Percentiles rank a stretch among this genome's conserved stretches.
Evolutionary conservation across 37 sponge, comb jelly and placozoan genomes (phyloP).

Genomic region (Haliclona indistincta): DNA sequence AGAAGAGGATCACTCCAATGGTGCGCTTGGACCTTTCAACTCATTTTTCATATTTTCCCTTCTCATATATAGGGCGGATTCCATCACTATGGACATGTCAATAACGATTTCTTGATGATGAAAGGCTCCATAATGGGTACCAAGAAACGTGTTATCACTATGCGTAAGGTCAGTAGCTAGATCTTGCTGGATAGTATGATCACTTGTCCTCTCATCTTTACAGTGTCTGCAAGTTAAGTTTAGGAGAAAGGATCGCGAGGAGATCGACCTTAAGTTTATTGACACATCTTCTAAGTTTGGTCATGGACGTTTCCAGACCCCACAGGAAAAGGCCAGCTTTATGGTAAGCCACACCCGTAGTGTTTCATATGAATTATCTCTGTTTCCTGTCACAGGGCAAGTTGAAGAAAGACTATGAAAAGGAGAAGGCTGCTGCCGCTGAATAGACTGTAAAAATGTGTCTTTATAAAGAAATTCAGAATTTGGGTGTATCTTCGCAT

Average conservation of each 20-base stretch:
- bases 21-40: conserved; percentile 32
- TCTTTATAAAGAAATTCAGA: too few relatives aligned
- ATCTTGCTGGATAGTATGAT: conserved; percentile 57
- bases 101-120: conserved; percentile 96
- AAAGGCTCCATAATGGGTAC: conserved; percentile 97
- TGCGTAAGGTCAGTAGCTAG: conserved; percentile 80
- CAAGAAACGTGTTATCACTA: conserved; percentile 94
- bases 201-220: conserved; percentile 38
- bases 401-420: conserved; percentile 84
- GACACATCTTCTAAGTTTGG: conserved; percentile 99
- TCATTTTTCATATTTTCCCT: neutral
- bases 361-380: neutral
- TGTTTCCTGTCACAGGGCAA: conserved; percentile 65
- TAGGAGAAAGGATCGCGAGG: conserved; percentile 83
- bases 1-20: conserved; percentile 96
- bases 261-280: conserved; percentile 94
- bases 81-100: conserved; percentile 97
- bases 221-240: conserved; percentile 84
- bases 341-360: conserved; percentile 51
- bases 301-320: conserved; percentile 99
- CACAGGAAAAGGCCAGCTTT: conserved; percentile 87
- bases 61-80: conserved; percentile 87
- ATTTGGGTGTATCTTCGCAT: too few relatives aligned
- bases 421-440: conserved; percentile 57
- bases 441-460: neutral